A percentile compares a stretch with the other conserved stretches of the same genome.
Conservation (phyloP, 2,113 vertebrate genomes). For the Spermophilus dauricus region DNA sequence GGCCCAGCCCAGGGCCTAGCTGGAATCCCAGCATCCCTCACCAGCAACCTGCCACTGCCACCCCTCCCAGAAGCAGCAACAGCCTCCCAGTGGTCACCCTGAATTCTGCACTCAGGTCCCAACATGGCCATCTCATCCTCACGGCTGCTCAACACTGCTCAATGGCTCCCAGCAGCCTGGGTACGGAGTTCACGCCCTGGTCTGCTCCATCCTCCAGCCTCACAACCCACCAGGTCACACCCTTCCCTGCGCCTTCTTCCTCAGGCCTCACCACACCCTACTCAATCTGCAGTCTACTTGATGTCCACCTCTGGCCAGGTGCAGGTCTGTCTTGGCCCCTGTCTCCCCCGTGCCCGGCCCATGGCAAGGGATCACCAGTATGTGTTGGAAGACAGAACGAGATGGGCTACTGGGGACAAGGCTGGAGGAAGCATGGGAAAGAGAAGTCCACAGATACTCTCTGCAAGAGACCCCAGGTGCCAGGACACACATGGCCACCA, state of each 20-base stretch:
- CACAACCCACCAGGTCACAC: too few relatives aligned
- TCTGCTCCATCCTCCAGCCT: background rate
- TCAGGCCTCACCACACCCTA: fast-evolving
- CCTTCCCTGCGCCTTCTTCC: background rate
- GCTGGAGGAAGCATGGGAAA: background rate
- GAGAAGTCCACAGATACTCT: background rate
- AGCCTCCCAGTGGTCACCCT: background rate
- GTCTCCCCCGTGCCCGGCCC: background rate
- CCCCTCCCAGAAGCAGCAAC: background rate
- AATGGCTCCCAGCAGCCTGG: background rate
- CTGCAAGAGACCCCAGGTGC: background rate
- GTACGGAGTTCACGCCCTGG: background rate
- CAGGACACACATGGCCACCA: background rate
- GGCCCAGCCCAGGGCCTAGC: fast-evolving
- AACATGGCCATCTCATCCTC: fast-evolving
- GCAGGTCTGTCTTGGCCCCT: background rate
- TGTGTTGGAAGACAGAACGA: background rate
- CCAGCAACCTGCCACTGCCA: background rate
- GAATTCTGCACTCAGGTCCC: fast-evolving
- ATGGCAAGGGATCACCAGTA: background rate
- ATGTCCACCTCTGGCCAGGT: background rate
- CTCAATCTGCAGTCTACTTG: too few relatives aligned
- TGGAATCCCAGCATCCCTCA: background rate
- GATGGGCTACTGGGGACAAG: background rate
- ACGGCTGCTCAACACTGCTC: background rate